Percentiles rank a stretch among this genome's conserved stretches.
phyloP scores from a whole-genome alignment of 2,888 invertebrate species.

The Lepidochrysops patricia region DNA sequence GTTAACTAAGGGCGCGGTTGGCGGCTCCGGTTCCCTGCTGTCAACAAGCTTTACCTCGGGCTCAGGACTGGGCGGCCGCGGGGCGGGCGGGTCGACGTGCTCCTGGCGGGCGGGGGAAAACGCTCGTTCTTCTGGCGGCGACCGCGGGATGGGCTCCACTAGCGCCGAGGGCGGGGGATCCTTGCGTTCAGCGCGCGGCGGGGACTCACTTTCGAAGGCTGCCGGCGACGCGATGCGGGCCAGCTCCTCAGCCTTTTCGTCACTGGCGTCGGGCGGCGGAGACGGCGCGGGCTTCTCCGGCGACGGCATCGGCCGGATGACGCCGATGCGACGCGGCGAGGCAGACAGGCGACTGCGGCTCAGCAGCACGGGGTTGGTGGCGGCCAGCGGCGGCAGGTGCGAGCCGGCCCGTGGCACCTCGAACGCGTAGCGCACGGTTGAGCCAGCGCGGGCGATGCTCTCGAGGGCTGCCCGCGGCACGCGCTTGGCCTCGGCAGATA shows the following conservation, averaged over 20 bases:
- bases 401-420: conserved; percentile 45
- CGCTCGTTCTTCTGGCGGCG: conserved; percentile 41
- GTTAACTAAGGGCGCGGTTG: conserved; percentile 21
- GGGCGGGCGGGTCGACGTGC: conserved; percentile 15
- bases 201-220: conserved; percentile 28
- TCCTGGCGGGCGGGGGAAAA: conserved; percentile 18
- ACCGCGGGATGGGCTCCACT: conserved; percentile 54
- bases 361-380: conserved; percentile 52
- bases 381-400: conserved; percentile 54
- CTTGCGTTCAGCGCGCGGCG: conserved; percentile 28
- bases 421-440: conserved; percentile 77
- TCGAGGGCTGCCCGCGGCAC: conserved; percentile 77
- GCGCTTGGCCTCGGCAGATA: conserved; percentile 39
- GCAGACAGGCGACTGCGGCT: conserved; percentile 45
- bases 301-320: conserved; percentile 71
- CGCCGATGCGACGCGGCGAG: conserved; percentile 65
- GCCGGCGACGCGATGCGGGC: conserved; percentile 30
- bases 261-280: conserved; percentile 18
- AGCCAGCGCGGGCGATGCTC: conserved; percentile 79
- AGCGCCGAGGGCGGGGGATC: conserved; percentile 50
- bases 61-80: conserved; percentile 24
- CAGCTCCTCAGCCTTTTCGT: conserved; percentile 29
- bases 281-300: background rate
- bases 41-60: conserved; percentile 22
- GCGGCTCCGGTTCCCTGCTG: conserved; percentile 20